Base-by-base conservation (phyloP, 2,113 vertebrate genomes). In the Burhinus oedicnemus region DNA sequence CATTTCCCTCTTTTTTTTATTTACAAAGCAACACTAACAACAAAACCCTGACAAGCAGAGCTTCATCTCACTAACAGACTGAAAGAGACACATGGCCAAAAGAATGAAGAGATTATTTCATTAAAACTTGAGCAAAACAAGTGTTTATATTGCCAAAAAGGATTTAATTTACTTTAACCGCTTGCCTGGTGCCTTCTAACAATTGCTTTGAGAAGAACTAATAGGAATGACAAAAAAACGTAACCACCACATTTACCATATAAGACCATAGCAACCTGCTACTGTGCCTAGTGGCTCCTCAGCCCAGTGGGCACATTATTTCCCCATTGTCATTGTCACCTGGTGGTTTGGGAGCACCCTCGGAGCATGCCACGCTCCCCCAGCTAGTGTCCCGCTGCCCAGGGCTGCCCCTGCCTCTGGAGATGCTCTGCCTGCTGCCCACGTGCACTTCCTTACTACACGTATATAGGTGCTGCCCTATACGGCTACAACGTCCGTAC, bases 401-500 rank as follows among this genome's bases (percentile, higher is more conserved):
- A 34, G 36, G 38, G 36, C 60, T 80, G 30, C 20, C 45, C 45
- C 45, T 40, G 10, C 40, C 26, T 25, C 25, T 52, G 32, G 36
- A 38, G 45, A 15, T 16, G 22, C 61, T 45, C 54, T 55, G 17
- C 44, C n/a, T 13, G 15, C 45, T 55, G 71, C 34, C 15, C 7
- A 6, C 20, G 18, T 3, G 0, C 20, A 1, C 7, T 6, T 25
- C 13, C 44, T 42, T 32, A 23, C 62, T 8, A 22, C 65, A 34
- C 2, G 0, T 6, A 14, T 12, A 2, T 21, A 8, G 8, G 19
- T 20, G 8, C 58, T 62, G 25, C 45, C 52, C 20, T 23, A 6
- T 27, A 11, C 0, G 3, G 60, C 61, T 49, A 5, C n/a, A 29
- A 3, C 2, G 3, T 26, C 55, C 3, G 0, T 57, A 16, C 19